These are phyloP conservation scores for Campoplex capitator DNA, from an alignment of 2,888 invertebrate genomes.

Conservation along the genomic window DNA sequence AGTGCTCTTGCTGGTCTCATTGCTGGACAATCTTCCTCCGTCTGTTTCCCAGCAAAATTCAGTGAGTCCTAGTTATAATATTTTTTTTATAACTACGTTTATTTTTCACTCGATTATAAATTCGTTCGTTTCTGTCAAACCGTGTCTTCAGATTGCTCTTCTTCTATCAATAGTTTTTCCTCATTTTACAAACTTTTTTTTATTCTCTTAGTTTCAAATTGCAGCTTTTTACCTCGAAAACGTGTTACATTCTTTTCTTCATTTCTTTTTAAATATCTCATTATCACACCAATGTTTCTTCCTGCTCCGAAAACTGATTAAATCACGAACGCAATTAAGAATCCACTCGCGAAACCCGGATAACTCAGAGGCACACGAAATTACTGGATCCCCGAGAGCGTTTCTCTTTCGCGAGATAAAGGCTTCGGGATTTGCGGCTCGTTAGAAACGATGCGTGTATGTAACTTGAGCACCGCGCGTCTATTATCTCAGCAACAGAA, in stretches of 20 bases:
- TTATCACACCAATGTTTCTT: not conserved
- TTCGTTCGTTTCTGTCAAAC: not conserved
- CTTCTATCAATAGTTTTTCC: not conserved
- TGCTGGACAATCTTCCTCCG: slow-evolving; percentile 82
- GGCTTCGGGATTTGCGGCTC: slow-evolving; percentile 4
- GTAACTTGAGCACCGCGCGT: slow-evolving; percentile 61
- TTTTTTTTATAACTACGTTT: not conserved
- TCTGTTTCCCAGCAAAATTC: slow-evolving; percentile 84
- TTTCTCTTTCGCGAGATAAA: not conserved
- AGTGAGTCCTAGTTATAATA: slow-evolving; percentile 77
- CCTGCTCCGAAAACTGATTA: not conserved
- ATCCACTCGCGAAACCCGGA: not conserved
- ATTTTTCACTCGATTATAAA: not conserved
- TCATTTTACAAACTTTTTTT: not conserved
- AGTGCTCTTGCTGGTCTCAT: slow-evolving; percentile 82
- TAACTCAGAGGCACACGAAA: not conserved
- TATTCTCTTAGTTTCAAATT: no score
- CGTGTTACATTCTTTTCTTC: not conserved
- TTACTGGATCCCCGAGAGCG: not conserved
- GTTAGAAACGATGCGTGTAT: slow-evolving; percentile 54
- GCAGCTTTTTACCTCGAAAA: no score
- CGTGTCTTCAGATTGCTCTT: not conserved
- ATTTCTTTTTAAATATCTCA: not conserved
- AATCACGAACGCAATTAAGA: not conserved
- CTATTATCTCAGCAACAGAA: slow-evolving; percentile 64